These are phyloP conservation scores for Saturnia pavonia DNA, from an alignment of 2,888 invertebrate genomes.

Conservation along the genomic window DNA sequence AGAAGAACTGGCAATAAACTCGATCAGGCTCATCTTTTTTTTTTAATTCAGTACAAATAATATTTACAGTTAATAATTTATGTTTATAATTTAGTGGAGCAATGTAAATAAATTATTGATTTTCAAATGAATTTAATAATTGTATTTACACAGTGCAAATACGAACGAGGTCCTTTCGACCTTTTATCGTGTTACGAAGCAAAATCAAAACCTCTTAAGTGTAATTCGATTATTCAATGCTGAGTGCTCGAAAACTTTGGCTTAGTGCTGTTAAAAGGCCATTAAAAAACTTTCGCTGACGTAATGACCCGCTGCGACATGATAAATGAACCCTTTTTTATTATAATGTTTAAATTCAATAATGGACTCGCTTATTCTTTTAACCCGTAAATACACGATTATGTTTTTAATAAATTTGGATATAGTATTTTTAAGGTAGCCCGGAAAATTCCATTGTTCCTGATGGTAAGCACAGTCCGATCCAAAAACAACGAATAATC, in stretches of 20 bases:
- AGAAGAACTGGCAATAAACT: no score
- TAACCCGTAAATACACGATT: background rate
- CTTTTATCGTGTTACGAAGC: background rate
- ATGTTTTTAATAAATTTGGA: background rate
- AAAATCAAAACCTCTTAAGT: slow-evolving; percentile 9
- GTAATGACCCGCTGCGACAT: background rate
- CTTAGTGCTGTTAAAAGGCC: background rate
- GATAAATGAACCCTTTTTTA: background rate
- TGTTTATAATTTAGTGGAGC: no score
- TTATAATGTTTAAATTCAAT: slow-evolving; percentile 3
- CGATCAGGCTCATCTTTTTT: no score
- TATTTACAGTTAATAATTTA: no score
- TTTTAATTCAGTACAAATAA: no score
- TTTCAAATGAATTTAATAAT: background rate
- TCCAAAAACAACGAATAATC: no score
- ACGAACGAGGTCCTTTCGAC: background rate
- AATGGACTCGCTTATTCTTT: background rate
- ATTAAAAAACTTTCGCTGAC: slow-evolving; percentile 7
- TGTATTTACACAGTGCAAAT: background rate
- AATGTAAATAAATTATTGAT: no score
- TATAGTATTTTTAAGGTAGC: background rate
- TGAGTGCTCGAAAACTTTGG: slow-evolving; percentile 10
- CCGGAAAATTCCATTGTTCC: background rate
- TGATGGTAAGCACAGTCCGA: no score
- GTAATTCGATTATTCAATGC: slow-evolving; percentile 10